phyloP scores from a whole-genome alignment of 2,888 invertebrate species.

The Limenitis camilla region DNA sequence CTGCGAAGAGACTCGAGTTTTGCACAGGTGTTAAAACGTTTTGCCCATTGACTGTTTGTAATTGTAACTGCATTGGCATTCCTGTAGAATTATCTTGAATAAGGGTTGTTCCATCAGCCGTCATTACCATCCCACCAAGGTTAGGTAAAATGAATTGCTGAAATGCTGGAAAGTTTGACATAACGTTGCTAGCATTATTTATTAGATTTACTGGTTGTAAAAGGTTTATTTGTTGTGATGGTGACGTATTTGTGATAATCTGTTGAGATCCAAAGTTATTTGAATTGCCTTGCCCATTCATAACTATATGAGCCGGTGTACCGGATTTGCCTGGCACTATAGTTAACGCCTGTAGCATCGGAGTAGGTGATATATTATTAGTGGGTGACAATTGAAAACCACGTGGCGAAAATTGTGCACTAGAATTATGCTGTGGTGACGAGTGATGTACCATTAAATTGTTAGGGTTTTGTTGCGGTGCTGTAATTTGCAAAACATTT shows the following conservation, averaged over 20 bases:
- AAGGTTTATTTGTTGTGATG: slow-evolving; percentile 80
- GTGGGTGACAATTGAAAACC: slow-evolving; percentile 83
- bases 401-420: slow-evolving; percentile 80
- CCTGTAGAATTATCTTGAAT: slow-evolving; percentile 80
- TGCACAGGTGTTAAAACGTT: slow-evolving; percentile 84
- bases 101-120: slow-evolving; percentile 84
- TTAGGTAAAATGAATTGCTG: slow-evolving; percentile 90
- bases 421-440: slow-evolving; percentile 62
- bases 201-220: slow-evolving; percentile 88
- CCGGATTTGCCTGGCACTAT: slow-evolving; percentile 85
- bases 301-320: slow-evolving; percentile 82
- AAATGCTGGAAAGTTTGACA: slow-evolving; percentile 84
- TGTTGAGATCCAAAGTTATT: slow-evolving; percentile 79
- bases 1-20: slow-evolving; percentile 76
- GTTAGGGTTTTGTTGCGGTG: too few species aligned
- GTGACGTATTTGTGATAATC: slow-evolving; percentile 77
- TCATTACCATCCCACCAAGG: slow-evolving; percentile 87
- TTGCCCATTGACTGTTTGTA: slow-evolving; percentile 87
- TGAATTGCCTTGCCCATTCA: slow-evolving; percentile 80
- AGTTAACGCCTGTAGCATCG: slow-evolving; percentile 83
- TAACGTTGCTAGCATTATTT: slow-evolving; percentile 79
- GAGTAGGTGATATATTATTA: slow-evolving; percentile 78
- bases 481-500: too few species aligned
- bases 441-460: slow-evolving; percentile 75
- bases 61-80: slow-evolving; percentile 82